Percentiles rank a stretch among this genome's conserved stretches.
These are phyloP conservation scores for Acanthosepion lycidas DNA, from an alignment of 2,888 invertebrate species.

Conservation along the genomic window DNA sequence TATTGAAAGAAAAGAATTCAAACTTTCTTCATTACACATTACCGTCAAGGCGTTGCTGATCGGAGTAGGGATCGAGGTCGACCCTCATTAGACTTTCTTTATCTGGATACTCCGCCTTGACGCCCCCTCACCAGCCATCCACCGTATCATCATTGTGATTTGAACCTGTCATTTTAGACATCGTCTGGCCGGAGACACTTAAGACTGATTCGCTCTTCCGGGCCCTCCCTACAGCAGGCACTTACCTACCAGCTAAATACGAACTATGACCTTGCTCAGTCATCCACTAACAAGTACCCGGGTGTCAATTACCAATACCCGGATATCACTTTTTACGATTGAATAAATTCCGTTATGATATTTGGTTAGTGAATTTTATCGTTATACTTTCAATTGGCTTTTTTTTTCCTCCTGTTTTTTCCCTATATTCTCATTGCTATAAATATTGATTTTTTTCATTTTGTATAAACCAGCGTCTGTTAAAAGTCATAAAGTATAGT, in stretches of 20 bases:
- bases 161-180: not conserved
- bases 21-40: not conserved
- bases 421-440: too few relatives aligned
- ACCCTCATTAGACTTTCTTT: conserved; percentile 23
- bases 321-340: not conserved
- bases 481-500: too few relatives aligned
- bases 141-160: conserved; percentile 23
- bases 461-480: too few relatives aligned
- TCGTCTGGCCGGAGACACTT: not conserved
- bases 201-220: not conserved
- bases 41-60: not conserved
- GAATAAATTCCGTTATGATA: not conserved
- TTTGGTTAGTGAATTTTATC: not conserved
- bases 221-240: not conserved
- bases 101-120: not conserved
- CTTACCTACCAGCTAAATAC: not conserved
- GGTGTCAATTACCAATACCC: not conserved
- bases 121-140: not conserved
- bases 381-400: not conserved
- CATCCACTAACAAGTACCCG: not conserved
- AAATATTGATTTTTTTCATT: too few relatives aligned
- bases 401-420: too few relatives aligned
- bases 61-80: not conserved
- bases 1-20: not conserved
- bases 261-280: not conserved